phyloP scores from a whole-genome alignment of 2,888 invertebrate species.

The Molanna angustata region DNA sequence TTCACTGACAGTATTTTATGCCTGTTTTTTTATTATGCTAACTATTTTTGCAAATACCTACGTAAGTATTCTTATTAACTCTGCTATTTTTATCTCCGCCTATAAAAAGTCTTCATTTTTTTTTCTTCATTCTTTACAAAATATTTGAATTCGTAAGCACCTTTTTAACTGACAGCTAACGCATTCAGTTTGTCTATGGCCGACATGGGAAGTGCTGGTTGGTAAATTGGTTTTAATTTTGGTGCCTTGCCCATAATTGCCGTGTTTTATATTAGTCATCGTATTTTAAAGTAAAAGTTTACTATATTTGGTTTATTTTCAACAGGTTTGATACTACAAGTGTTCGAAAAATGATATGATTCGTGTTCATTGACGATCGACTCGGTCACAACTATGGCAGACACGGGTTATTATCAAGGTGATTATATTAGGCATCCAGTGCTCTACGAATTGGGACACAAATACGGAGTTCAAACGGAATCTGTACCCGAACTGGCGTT shows the following conservation, averaged over 20 bases:
- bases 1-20: too few relatives aligned
- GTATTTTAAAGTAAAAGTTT: conserved; percentile 12
- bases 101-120: conserved; percentile 1
- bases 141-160: conserved; percentile 26
- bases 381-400: conserved; percentile 59
- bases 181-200: conserved; percentile 24
- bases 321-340: conserved; percentile 16
- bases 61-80: too few relatives aligned
- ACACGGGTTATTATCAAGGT: conserved; percentile 68
- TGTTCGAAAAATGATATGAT: conserved; percentile 42
- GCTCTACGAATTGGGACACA: conserved; percentile 85
- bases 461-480: conserved; percentile 85
- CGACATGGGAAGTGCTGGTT: conserved; percentile 25
- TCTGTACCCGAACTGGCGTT: conserved; percentile 77
- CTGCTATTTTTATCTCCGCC: conserved; percentile 14
- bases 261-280: conserved; percentile 19
- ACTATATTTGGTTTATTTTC: conserved; percentile 16
- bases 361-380: conserved; percentile 53
- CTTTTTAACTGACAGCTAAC: conserved; percentile 26
- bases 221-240: conserved; percentile 28
- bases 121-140: conserved; percentile 1
- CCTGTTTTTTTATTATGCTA: too few relatives aligned
- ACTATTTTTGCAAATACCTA: too few relatives aligned
- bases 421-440: conserved; percentile 88
- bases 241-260: conserved; percentile 21